Evolutionary conservation across 1,140 invertebrate species (phyloP).

Genomic region (Cephus cinctus): DNA sequence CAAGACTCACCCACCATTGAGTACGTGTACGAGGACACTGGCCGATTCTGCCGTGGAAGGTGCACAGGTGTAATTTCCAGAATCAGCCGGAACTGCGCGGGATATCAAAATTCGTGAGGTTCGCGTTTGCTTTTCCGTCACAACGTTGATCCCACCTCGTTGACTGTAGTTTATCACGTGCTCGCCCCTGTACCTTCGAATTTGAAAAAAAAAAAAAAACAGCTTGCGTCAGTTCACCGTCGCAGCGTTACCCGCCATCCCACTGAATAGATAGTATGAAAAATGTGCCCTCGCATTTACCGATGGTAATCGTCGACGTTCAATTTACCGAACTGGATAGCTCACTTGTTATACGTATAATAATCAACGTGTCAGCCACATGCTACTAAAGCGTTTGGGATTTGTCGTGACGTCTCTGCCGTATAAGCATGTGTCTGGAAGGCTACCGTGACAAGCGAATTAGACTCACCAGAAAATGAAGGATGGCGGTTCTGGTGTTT

Average conservation of each 20-base stretch:
- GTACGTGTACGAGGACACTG: constrained; percentile 62
- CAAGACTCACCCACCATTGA: constrained; percentile 58
- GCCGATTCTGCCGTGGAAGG: constrained; percentile 63
- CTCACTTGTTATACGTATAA: too few relatives aligned
- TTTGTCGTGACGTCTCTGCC: too few relatives aligned
- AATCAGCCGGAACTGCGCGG: constrained; percentile 72
- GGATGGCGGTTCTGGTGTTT: constrained; percentile 83
- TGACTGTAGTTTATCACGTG: constrained; percentile 87
- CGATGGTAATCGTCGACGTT: too few relatives aligned
- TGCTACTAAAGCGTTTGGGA: too few relatives aligned
- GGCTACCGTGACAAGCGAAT: too few relatives aligned
- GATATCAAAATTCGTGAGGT: constrained; percentile 82
- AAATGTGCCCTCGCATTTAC: too few relatives aligned
- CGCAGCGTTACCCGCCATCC: too few relatives aligned
- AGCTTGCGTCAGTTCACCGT: background rate
- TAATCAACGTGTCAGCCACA: too few relatives aligned
- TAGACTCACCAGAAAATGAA: constrained; percentile 80
- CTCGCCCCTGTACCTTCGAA: constrained; percentile 69
- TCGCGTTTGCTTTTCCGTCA: constrained; percentile 81
- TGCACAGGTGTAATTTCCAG: constrained; percentile 85
- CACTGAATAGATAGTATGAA: too few relatives aligned
- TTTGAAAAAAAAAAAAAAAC: too few relatives aligned
- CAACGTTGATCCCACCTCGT: constrained; percentile 79
- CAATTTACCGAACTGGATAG: too few relatives aligned
- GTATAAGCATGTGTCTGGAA: too few relatives aligned